These are phyloP conservation scores for Caenorhabditis zanzibari DNA, from an alignment of 2,888 invertebrate genomes.

Conservation along the genomic window DNA sequence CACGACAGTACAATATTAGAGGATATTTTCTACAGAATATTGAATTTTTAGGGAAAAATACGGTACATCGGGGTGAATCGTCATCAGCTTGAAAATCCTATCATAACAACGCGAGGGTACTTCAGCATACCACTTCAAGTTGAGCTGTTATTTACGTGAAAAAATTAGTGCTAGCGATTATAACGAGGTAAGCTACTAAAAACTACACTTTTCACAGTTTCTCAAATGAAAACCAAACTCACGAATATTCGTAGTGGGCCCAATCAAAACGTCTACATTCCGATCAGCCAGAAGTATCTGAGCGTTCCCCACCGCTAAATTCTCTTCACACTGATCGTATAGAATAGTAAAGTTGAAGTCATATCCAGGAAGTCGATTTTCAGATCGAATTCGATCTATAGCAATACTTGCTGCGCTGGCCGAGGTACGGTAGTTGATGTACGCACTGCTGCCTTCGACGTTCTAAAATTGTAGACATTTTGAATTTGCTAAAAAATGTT, in stretches of 20 bases:
- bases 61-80: too few species aligned
- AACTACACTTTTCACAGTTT: too few species aligned
- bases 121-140: too few species aligned
- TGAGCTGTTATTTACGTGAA: background rate
- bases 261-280: slow-evolving; percentile 72
- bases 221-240: too few species aligned
- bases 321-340: slow-evolving; percentile 74
- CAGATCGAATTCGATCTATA: slow-evolving; percentile 55
- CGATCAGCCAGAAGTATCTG: slow-evolving; percentile 57
- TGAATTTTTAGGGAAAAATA: too few species aligned
- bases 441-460: slow-evolving; percentile 36
- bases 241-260: slow-evolving; percentile 76
- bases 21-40: too few species aligned
- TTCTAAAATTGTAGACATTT: slow-evolving; percentile 22
- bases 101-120: too few species aligned
- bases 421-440: slow-evolving; percentile 57
- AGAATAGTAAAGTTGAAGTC: slow-evolving; percentile 59
- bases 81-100: too few species aligned
- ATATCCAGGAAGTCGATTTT: slow-evolving; percentile 52
- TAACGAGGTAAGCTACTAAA: too few species aligned
- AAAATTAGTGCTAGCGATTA: too few species aligned
- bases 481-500: background rate
- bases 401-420: slow-evolving; percentile 66
- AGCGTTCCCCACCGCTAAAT: slow-evolving; percentile 68
- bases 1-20: too few species aligned